Conservation (phyloP, 2,113 vertebrate genomes). For the Osmerus eperlanus region DNA sequence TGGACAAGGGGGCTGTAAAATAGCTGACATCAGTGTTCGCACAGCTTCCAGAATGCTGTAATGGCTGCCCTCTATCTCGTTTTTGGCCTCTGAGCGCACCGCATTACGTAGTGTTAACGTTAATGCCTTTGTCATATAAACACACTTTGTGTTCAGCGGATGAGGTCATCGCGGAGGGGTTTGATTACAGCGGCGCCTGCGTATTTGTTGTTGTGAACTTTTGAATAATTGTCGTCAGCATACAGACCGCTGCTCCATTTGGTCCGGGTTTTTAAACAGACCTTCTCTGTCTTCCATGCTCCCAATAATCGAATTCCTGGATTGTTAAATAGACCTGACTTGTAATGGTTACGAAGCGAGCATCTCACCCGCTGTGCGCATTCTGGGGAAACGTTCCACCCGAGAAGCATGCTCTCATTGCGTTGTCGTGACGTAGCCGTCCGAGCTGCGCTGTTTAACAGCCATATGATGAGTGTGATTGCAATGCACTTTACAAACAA, state of each 20-base stretch:
- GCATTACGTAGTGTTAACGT: constrained; percentile 60
- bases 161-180: constrained; percentile 54
- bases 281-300: constrained; percentile 21
- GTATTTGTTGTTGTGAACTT: constrained; percentile 26
- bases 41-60: constrained; percentile 59
- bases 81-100: constrained; percentile 49
- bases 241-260: neutral
- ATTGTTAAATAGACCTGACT: constrained; percentile 5
- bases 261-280: constrained; percentile 19
- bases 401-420: constrained; percentile 45
- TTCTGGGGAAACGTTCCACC: constrained; percentile 39
- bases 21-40: constrained; percentile 60
- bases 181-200: constrained; percentile 29
- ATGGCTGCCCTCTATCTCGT: constrained; percentile 47
- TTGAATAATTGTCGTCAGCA: constrained; percentile 24
- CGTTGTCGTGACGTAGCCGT: constrained; percentile 54
- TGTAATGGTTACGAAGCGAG: constrained; percentile 10
- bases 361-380: constrained; percentile 21
- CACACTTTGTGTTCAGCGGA: constrained; percentile 48
- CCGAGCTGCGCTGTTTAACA: constrained; percentile 52
- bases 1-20: constrained; percentile 51
- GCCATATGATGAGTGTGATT: constrained; percentile 41
- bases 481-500: constrained; percentile 30
- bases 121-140: constrained; percentile 67
- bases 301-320: constrained; percentile 8